phyloP scores from a whole-genome alignment of 2,113 vertebrate species.

The Cavia aperea region DNA sequence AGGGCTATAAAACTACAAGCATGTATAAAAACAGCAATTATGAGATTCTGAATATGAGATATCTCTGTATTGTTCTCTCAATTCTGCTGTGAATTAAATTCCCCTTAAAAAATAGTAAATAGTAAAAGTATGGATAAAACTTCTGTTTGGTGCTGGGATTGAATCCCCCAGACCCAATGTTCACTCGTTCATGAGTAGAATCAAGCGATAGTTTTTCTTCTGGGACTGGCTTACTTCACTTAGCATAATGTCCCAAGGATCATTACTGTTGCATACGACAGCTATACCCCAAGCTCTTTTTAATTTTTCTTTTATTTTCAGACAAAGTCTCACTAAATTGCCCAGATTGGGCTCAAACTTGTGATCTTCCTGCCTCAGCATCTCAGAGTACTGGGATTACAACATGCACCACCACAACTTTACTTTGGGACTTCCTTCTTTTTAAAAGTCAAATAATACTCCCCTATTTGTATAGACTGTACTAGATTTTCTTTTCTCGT shows the following conservation, averaged over 20 bases:
- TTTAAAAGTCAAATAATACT: background rate
- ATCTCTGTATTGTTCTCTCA: background rate
- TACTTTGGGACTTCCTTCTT: background rate
- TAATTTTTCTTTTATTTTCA: background rate
- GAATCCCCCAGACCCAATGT: background rate
- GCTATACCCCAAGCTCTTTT: background rate
- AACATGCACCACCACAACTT: background rate
- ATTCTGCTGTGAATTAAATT: background rate
- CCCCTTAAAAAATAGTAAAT: background rate
- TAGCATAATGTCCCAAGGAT: background rate
- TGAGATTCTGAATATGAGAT: background rate
- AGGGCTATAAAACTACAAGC: background rate
- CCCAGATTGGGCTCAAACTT: background rate
- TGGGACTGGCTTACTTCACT: constrained; percentile 7
- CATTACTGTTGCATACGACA: background rate
- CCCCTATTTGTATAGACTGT: background rate
- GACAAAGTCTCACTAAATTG: background rate
- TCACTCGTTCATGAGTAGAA: background rate
- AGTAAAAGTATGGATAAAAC: background rate
- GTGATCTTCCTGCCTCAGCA: background rate
- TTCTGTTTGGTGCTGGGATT: background rate
- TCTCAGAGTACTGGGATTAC: background rate
- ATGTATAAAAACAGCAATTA: background rate
- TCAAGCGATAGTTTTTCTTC: background rate
- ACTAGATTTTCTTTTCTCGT: background rate